Conservation (phyloP, 2,113 vertebrate genomes). For the Hippocampus abdominalis region DNA sequence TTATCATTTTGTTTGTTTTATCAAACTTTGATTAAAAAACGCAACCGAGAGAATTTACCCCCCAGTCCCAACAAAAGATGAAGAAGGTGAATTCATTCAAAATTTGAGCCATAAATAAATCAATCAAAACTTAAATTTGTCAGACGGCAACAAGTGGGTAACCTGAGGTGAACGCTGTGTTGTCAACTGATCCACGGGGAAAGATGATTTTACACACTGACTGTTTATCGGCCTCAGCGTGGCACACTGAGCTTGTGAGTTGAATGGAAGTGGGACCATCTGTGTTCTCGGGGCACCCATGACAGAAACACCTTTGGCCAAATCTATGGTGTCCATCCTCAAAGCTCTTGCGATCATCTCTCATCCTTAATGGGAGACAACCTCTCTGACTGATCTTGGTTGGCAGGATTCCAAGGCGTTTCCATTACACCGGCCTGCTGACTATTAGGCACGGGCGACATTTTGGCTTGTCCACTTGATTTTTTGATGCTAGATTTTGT, state of each 20-base stretch:
- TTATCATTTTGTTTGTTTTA: too few species aligned
- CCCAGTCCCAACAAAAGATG: neutral
- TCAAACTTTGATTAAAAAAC: too few species aligned
- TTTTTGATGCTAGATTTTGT: neutral
- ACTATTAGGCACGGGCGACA: conserved; percentile 8
- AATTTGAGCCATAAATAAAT: neutral
- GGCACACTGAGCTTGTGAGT: conserved; percentile 1
- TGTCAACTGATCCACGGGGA: conserved; percentile 34
- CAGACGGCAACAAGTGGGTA: conserved; percentile 19
- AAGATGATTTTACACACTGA: conserved; percentile 14
- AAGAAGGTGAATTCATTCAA: neutral
- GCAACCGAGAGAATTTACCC: too few species aligned
- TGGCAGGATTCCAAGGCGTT: neutral
- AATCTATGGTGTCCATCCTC: conserved; percentile 45
- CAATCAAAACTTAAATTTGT: neutral
- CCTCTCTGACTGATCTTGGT: conserved; percentile 5
- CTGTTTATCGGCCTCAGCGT: conserved; percentile 30
- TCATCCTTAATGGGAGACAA: neutral
- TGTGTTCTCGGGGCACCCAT: conserved; percentile 4
- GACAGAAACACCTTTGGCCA: conserved; percentile 68
- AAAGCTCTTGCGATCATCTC: conserved; percentile 27
- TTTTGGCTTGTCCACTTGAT: conserved; percentile 9
- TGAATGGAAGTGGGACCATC: neutral
- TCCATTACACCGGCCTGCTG: conserved; percentile 3
- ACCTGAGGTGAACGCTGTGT: conserved; percentile 22